Percentiles rank a stretch among this genome's conserved stretches.
phyloP scores from a whole-genome alignment of 2,888 invertebrate species.

The Nomada flava region DNA sequence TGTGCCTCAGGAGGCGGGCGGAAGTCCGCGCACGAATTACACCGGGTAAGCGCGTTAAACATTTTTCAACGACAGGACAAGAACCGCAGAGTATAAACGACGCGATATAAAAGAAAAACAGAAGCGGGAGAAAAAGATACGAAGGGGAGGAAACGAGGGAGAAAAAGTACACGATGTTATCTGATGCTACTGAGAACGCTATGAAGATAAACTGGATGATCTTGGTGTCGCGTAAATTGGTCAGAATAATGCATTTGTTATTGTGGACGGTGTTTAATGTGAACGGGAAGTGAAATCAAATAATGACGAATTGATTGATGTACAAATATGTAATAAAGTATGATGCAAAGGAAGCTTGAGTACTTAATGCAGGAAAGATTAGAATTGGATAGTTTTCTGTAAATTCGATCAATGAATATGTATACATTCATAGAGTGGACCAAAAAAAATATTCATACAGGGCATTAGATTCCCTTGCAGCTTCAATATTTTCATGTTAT shows the following conservation, averaged over 20 bases:
- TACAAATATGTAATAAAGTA: too few relatives aligned
- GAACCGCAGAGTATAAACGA: constrained; percentile 4
- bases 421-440: too few relatives aligned
- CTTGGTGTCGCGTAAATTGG: neutral
- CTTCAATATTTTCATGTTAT: too few relatives aligned
- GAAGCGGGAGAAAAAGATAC: neutral
- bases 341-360: too few relatives aligned
- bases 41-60: constrained; percentile 46
- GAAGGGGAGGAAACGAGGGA: too few relatives aligned
- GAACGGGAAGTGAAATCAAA: too few relatives aligned
- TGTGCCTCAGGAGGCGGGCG: constrained; percentile 26
- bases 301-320: too few relatives aligned
- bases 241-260: neutral
- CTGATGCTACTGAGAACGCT: neutral
- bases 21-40: constrained; percentile 50
- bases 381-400: too few relatives aligned
- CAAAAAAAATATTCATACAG: too few relatives aligned
- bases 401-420: too few relatives aligned
- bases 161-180: neutral
- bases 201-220: neutral
- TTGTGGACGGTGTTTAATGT: neutral
- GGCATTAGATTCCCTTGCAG: too few relatives aligned
- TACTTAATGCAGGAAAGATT: too few relatives aligned
- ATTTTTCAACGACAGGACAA: constrained; percentile 40
- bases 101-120: neutral